Base-by-base conservation (phyloP, 1,140 invertebrate species). In the Oscheius sp. region DNA sequence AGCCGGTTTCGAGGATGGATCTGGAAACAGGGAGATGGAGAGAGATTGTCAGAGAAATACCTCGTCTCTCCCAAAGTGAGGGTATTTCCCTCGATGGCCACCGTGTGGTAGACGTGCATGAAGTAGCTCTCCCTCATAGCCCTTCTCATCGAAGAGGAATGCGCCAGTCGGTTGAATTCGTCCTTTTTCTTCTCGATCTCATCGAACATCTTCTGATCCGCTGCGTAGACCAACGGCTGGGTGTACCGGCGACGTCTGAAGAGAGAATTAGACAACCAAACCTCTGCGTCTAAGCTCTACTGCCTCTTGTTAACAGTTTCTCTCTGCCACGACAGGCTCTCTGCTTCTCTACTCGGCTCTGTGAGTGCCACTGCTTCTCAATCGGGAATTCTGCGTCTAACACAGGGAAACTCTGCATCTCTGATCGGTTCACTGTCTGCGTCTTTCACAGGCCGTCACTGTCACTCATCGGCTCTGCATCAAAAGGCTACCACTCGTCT, bases 1-100 rank as follows among this genome's bases (percentile, higher is more conserved):
- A 90, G 76, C 92, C 88, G 0, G 94, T 97, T 87, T 98, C 87
- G 10, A 98, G 88, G 71, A 98, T 91, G 64, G 91, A 91, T 74
- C 94, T 87, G 0, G 94, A 93, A 85, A 97, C 91, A n/a, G 90
- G 89, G n/a, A 97, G 86, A 35, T 92, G 91, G n/a, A 90, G 45
- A 90, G 90, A 3, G 97, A 90, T 1, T 93, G 93, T 83, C 93
- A 90, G 75, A 92, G 88, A 0, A 93, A 97, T 91, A 91, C 73
- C 93, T 87, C 0, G 95, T 94, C 85, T 98, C 92, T 26, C 91
- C 89, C n/a, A 97, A 87, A 32, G 92, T 91, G 90, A 98, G 92
- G 1, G 94, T 97, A 81, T 97, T 98, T 1, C 95, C 95, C 87
- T 97, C 95, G 75, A 98, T 95, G 35, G 92, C 95, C 66, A 95